Conservation (phyloP, 2,113 vertebrate genomes). For the Numida meleagris region DNA sequence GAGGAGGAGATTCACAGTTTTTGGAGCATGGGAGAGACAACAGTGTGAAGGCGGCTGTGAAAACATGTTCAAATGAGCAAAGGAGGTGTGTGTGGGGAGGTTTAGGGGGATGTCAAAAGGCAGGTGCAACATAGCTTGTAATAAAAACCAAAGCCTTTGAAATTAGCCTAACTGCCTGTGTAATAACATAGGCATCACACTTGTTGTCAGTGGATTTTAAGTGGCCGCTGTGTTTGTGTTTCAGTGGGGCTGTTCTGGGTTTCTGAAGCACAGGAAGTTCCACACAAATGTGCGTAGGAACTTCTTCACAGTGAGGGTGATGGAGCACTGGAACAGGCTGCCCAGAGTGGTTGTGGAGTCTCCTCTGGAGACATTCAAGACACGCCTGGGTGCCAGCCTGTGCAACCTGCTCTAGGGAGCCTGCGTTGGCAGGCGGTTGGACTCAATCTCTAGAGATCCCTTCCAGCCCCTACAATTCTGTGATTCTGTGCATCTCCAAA, state of each 20-base stretch:
- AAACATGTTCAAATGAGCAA: not conserved
- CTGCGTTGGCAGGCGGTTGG: too few relatives aligned
- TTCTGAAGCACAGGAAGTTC: too few relatives aligned
- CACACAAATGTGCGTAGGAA: too few relatives aligned
- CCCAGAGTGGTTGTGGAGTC: too few relatives aligned
- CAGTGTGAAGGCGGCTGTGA: not conserved
- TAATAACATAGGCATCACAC: rapidly evolving
- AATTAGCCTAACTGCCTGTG: not conserved
- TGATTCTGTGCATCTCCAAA: not conserved
- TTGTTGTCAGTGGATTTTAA: not conserved
- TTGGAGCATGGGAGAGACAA: not conserved
- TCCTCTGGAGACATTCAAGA: too few relatives aligned
- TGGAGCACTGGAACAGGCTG: too few relatives aligned
- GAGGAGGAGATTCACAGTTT: not conserved
- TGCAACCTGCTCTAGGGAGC: too few relatives aligned
- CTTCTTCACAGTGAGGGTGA: too few relatives aligned
- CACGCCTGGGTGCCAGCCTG: too few relatives aligned
- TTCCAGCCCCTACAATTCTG: too few relatives aligned
- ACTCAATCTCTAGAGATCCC: too few relatives aligned
- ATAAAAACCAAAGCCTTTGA: not conserved
- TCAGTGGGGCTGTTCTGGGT: not conserved
- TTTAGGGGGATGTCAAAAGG: not conserved
- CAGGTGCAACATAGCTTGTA: not conserved
- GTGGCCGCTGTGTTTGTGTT: not conserved
- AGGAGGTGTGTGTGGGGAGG: not conserved